These are phyloP conservation scores for Desmodus rotundus DNA, from an alignment of 2,113 vertebrate species.

Conservation along the genomic window DNA sequence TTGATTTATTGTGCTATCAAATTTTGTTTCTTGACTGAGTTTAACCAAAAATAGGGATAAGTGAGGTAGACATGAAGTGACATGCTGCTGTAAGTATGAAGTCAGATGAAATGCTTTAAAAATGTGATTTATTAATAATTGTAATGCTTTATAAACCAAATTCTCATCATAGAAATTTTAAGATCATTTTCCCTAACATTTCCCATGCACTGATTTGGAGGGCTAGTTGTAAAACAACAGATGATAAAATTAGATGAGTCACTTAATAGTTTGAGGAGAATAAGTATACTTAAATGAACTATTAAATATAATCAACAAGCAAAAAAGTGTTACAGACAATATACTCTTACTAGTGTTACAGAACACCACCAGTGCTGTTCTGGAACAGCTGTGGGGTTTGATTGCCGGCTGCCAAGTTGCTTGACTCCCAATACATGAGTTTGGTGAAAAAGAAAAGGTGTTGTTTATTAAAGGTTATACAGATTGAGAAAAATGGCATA, in stretches of 20 bases:
- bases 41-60: not conserved
- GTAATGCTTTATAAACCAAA: not conserved
- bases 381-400: too few species aligned
- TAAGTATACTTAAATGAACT: not conserved
- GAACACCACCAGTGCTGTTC: too few species aligned
- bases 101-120: not conserved
- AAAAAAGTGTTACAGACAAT: not conserved
- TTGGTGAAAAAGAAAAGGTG: too few species aligned
- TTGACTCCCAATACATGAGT: too few species aligned
- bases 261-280: not conserved
- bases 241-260: not conserved
- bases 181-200: not conserved
- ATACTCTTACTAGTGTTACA: not conserved
- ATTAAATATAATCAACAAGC: slow-evolving; percentile 6
- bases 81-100: not conserved
- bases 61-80: not conserved
- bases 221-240: not conserved
- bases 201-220: not conserved
- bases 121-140: not conserved
- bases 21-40: not conserved
- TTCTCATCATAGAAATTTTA: not conserved
- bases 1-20: not conserved
- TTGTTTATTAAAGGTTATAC: too few species aligned
- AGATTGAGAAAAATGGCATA: too few species aligned
- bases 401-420: too few species aligned